Conservation (phyloP, 2,888 invertebrate species). For the Chrysolina oricalcia region DNA sequence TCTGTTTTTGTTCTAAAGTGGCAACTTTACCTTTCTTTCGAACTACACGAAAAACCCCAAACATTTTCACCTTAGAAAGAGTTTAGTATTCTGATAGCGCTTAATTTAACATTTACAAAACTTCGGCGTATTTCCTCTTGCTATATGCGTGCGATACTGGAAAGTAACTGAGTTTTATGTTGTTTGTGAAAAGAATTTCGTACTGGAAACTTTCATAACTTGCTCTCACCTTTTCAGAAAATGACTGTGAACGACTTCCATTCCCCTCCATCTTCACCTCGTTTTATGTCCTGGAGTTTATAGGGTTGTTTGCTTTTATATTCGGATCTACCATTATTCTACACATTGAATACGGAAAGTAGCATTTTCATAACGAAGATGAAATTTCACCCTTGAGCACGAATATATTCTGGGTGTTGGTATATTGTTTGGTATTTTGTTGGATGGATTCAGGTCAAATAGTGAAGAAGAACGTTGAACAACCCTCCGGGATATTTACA, state of each 20-base stretch:
- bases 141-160: conserved; percentile 23
- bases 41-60: conserved; percentile 28
- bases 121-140: conserved; percentile 38
- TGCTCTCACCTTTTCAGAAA: conserved; percentile 19
- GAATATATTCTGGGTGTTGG: background rate
- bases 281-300: conserved; percentile 31
- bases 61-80: conserved; percentile 38
- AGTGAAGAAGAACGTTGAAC: background rate
- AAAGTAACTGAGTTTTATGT: conserved; percentile 43
- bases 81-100: conserved; percentile 49
- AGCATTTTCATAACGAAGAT: conserved; percentile 25
- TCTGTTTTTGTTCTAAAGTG: no score
- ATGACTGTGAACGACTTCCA: conserved; percentile 23
- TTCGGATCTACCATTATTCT: conserved; percentile 26
- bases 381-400: background rate
- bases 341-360: conserved; percentile 17
- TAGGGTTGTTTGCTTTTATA: conserved; percentile 34
- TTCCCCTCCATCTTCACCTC: conserved; percentile 11
- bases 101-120: conserved; percentile 49
- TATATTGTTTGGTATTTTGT: conserved; percentile 7
- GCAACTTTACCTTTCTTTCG: no score
- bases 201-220: conserved; percentile 23
- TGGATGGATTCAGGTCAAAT: background rate
- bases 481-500: no score
- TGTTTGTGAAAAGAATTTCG: conserved; percentile 24